Conservation (phyloP, 2,797 vertebrate species). For the Bryconaethiops microstoma region DNA sequence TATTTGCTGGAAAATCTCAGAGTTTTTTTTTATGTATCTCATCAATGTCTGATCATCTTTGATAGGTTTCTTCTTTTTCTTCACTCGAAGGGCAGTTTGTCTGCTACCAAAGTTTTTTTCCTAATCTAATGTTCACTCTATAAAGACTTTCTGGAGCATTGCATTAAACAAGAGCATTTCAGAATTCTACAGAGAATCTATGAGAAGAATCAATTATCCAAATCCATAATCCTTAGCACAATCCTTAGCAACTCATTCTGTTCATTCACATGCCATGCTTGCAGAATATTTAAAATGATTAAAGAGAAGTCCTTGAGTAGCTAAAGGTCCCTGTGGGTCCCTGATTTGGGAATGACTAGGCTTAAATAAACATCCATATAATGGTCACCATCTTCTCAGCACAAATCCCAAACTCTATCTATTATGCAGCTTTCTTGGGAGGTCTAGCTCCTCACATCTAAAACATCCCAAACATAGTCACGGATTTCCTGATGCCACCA, state of each 20-base stretch:
- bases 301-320: background rate
- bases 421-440: slow-evolving; percentile 7
- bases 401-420: background rate
- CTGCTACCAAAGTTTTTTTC: background rate
- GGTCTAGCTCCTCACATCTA: background rate
- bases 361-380: slow-evolving; percentile 10
- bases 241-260: background rate
- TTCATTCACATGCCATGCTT: background rate
- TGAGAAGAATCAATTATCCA: background rate
- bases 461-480: slow-evolving; percentile 20
- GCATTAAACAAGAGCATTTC: background rate
- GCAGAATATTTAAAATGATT: background rate
- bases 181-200: background rate
- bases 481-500: slow-evolving; percentile 1
- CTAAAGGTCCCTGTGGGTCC: background rate
- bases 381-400: background rate
- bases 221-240: background rate
- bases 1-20: background rate
- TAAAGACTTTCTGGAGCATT: background rate
- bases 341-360: background rate
- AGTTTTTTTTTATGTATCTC: background rate
- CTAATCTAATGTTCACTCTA: background rate
- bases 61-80: background rate
- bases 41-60: background rate
- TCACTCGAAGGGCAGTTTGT: background rate